Percentiles rank a stretch among this genome's conserved stretches.
Conservation (phyloP, 2,888 invertebrate genomes). For the Hermaeophaga mercurialis region DNA sequence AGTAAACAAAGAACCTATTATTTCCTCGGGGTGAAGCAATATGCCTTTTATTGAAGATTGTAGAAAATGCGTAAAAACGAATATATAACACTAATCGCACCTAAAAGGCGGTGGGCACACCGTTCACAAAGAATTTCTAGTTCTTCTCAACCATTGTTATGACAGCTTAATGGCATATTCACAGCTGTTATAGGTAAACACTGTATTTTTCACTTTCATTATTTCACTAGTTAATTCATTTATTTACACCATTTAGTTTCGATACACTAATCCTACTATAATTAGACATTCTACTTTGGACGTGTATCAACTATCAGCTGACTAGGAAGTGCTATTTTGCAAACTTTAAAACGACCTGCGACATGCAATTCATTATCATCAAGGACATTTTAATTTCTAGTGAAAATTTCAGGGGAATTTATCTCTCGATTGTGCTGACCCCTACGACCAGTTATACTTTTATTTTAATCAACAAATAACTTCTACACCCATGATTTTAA, state of each 20-base stretch:
- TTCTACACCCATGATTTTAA: no score
- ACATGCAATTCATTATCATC: conserved; percentile 42
- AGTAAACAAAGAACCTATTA: conserved; percentile 42
- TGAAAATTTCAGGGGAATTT: conserved; percentile 3
- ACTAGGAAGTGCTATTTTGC: conserved; percentile 50
- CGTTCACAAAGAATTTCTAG: conserved; percentile 46
- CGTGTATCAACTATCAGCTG: conserved; percentile 53
- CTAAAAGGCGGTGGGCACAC: conserved; percentile 41
- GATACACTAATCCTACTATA: conserved; percentile 36
- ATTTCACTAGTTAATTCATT: conserved; percentile 24
- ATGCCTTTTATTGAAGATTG: conserved; percentile 3
- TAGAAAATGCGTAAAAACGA: conserved; percentile 19
- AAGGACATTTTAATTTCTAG: conserved; percentile 40
- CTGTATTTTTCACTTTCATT: conserved; percentile 36
- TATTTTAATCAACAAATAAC: no score
- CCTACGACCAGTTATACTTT: not conserved
- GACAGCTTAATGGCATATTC: conserved; percentile 53
- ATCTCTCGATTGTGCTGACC: not conserved
- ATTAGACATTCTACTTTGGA: conserved; percentile 49
- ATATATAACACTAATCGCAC: conserved; percentile 32
- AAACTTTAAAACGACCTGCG: conserved; percentile 39
- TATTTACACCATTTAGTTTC: conserved; percentile 25
- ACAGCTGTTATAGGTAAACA: conserved; percentile 54
- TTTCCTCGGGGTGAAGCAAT: conserved; percentile 5
- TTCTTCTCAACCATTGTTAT: conserved; percentile 48